phyloP scores from a whole-genome alignment of 2,888 invertebrate species.

The Aporophyla nigra region DNA sequence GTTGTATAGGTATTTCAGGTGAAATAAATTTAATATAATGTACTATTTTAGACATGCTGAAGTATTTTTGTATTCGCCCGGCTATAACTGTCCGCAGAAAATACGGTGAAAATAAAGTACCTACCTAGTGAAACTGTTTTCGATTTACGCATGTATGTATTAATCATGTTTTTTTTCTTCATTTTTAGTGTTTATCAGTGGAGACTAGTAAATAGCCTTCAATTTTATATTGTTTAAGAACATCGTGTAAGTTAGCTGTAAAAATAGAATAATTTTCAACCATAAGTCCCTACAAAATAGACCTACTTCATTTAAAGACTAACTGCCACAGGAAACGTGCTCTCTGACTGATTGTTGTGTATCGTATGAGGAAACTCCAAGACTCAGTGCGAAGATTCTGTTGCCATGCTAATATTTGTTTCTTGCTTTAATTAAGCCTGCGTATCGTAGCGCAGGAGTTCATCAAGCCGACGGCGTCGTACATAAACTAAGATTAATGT shows the following conservation, averaged over 20 bases:
- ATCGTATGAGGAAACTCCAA: not conserved
- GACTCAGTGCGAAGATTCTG: not conserved
- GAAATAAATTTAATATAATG: too few species aligned
- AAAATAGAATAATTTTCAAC: too few species aligned
- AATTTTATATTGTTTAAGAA: too few species aligned
- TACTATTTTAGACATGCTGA: not conserved
- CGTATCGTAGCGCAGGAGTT: not conserved
- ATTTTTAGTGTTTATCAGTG: too few species aligned
- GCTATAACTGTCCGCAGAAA: not conserved
- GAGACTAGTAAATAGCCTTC: too few species aligned
- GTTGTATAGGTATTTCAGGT: not conserved
- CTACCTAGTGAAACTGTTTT: not conserved
- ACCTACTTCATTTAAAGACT: not conserved
- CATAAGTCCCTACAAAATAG: too few species aligned
- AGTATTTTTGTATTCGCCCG: not conserved
- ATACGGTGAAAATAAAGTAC: not conserved
- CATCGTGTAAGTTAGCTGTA: too few species aligned
- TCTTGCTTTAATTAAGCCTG: not conserved
- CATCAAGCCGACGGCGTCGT: not conserved
- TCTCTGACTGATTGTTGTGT: not conserved
- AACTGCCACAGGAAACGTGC: too few species aligned
- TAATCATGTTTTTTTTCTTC: too few species aligned
- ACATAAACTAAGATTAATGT: slow-evolving; percentile 16
- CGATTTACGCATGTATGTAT: not conserved
- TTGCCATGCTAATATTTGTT: slow-evolving; percentile 4